Base-by-base conservation (phyloP, 2,113 vertebrate species). In the Heteronetta atricapilla region DNA sequence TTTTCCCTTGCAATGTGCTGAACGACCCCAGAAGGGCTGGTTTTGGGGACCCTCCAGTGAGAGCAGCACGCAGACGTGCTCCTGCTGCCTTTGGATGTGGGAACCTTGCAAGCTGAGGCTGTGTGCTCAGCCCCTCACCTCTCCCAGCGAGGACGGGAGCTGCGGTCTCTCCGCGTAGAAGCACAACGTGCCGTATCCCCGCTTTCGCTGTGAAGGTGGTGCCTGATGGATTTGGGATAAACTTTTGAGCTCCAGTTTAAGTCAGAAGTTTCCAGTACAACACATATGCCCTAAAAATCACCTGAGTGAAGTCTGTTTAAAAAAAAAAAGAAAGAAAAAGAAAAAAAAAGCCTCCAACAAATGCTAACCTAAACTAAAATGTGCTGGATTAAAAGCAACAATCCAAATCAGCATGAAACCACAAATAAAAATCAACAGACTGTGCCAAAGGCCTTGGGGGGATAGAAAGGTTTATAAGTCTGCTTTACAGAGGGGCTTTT, bases 331-430 rank as follows among this genome's bases (percentile, higher is more conserved):
- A 46, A 19, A 19, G n/a, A 90, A 77, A 44, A 8, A 40, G 6
- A 91, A 48, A 62, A 7, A 25, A 6, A 25, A 62, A 89, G 55
- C 44, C 80, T 72, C 73, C 85, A 86, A 18, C 34, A 68, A 95
- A 86, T 13, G 31, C 88, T 38, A 83, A 77, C 36, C 76, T 56
- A 38, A 88, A 81, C 77, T 83, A 20, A 91, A 87, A 93, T n/a
- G 67, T 29, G 68, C 85, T 84, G 69, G 80, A 94, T 92, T 82
- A 76, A 90, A 93, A 90, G 73, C 74, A 94, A 93, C 93, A 68
- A 87, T 66, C 77, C 82, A 79, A 94, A 95, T 86, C 94, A 93
- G 95, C 96, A 94, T 50, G 96, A 94, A 96, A 96, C 86, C 89
- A 90, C 96, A 95, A 96, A 91, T 89, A 90, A 95, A 96, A 92